Evolutionary conservation across 1,140 invertebrate species (phyloP).

Genomic region (Pseudomyrmex concolor): DNA sequence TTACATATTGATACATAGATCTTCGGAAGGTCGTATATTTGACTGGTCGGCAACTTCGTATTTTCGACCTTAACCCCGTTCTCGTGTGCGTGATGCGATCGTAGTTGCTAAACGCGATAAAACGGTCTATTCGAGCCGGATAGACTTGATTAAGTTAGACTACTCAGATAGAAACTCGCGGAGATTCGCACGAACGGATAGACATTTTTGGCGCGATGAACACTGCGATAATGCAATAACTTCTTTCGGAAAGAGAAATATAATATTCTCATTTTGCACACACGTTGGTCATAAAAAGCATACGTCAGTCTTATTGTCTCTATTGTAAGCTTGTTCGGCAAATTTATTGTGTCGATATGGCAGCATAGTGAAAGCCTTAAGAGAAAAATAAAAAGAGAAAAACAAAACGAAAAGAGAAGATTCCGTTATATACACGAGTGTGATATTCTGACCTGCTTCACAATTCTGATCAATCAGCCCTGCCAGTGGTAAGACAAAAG

Average conservation of each 20-base stretch:
- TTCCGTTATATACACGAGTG: background rate
- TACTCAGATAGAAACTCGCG: constrained; percentile 36
- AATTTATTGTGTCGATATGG: background rate
- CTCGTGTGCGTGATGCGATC: constrained; percentile 16
- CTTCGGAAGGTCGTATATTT: constrained; percentile 4
- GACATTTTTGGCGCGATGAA: background rate
- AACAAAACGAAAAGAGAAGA: background rate
- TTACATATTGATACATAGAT: background rate
- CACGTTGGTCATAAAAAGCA: background rate
- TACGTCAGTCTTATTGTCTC: background rate
- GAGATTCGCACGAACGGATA: constrained; percentile 36
- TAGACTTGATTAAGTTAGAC: constrained; percentile 57
- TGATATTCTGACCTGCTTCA: constrained; percentile 28
- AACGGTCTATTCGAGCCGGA: constrained; percentile 24
- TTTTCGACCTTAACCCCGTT: constrained; percentile 70
- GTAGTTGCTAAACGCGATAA: constrained; percentile 41
- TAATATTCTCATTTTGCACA: background rate
- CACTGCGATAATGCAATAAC: background rate
- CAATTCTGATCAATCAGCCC: constrained; percentile 1
- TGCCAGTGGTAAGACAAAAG: background rate
- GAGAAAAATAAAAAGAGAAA: background rate
- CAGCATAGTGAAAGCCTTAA: no score
- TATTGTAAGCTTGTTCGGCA: background rate
- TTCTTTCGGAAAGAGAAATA: background rate
- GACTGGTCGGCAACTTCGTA: constrained; percentile 27